Conservation (phyloP, 1,140 invertebrate genomes). For the Metopolophium dirhodum region DNA sequence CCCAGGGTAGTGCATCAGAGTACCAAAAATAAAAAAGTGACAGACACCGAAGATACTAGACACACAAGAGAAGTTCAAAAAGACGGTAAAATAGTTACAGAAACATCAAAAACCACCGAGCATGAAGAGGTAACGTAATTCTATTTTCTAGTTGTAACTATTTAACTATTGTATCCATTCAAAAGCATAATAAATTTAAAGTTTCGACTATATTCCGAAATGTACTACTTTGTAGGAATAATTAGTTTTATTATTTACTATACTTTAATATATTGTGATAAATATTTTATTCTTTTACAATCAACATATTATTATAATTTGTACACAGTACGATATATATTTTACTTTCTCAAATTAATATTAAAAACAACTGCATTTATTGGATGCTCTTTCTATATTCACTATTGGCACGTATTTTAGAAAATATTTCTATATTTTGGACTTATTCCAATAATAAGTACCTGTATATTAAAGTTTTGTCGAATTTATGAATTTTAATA, state of each 20-base stretch:
- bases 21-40: slow-evolving; percentile 76
- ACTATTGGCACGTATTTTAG: background rate
- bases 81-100: slow-evolving; percentile 84
- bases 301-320: background rate
- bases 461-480: background rate
- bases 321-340: background rate
- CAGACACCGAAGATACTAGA: slow-evolving; percentile 82
- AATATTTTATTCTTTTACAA: background rate
- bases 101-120: slow-evolving; percentile 79
- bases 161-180: background rate
- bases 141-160: background rate
- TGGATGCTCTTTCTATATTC: background rate
- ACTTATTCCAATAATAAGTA: background rate
- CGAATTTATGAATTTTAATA: background rate
- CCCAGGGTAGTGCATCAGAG: slow-evolving; percentile 75
- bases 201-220: background rate
- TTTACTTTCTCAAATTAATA: background rate
- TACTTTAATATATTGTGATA: background rate
- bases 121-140: slow-evolving; percentile 73
- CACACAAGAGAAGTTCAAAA: slow-evolving; percentile 68
- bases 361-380: background rate
- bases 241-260: background rate
- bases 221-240: background rate
- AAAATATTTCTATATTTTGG: background rate
- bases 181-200: background rate